Base-by-base conservation (phyloP, 35 echinoderm and acorn worm species). In the Apostichopus californicus region DNA sequence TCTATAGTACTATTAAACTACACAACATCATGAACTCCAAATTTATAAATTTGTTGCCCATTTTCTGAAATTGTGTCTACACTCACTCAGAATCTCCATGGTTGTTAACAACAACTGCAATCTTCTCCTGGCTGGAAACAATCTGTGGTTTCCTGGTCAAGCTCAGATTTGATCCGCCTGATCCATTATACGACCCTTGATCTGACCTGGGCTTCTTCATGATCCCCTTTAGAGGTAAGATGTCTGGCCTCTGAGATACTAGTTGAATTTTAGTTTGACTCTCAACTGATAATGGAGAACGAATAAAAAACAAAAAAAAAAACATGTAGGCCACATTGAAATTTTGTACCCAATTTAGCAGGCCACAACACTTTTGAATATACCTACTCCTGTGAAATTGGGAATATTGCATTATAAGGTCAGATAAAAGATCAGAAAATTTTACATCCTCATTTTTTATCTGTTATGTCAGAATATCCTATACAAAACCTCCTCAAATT, bases 181-280 rank as follows among this genome's bases (percentile, higher is more conserved):
- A 94, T 26, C 93, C 93, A 18, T 90, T 79, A 20, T 86, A 91
- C 9, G 89, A 93, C 8, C 95, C 95, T 21, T 96, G 87, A 64
- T 94, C 88, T 8, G 96, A 95, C 34, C 79, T 91, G 0, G 96
- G 94, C 7, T 95, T 94, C 89, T 98, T 98, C 96, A 98, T 98
- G 79, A 98, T 98, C 12, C 96, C 96, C 65, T 95, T 95, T n/a
- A 98, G 57, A 4, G 96, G 96, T n/a, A 98, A 92, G 85, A 98
- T 95, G 78, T 98, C 96, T 4, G 96, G 96, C 71, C 96, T 92
- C 52, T 94, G 90, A 10, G 95, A 97, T 61, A 97, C 95, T 68
- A 97, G 22, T 78, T 94, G 93, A 12, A 91, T 92, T 25, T 89
- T 94, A 20, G 89, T 91, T 59, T 91, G 89, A 21, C 73, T 79